phyloP scores from a whole-genome alignment of 2,113 vertebrate genomes.

The Ptychochromis oligacanthus region DNA sequence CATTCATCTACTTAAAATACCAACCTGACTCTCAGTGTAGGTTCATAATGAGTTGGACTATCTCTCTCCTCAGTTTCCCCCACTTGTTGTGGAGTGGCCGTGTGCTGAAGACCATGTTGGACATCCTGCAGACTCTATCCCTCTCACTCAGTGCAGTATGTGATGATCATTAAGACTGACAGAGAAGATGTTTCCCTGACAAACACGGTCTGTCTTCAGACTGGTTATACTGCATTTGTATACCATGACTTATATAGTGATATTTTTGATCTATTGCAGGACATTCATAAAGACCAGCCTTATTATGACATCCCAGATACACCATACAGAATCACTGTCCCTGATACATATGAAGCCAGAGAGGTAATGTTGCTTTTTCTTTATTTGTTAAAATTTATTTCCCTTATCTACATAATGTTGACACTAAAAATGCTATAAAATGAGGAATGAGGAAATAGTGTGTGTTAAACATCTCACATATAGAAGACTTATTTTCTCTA shows the following conservation, averaged over 20 bases:
- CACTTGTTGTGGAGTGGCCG: constrained; percentile 97
- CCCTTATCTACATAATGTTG: background rate
- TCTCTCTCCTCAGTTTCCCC: constrained; percentile 84
- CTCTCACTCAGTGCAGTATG: constrained; percentile 95
- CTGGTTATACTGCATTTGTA: background rate
- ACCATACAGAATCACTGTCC: constrained; percentile 94
- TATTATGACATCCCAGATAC: constrained; percentile 98
- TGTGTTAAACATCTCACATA: background rate
- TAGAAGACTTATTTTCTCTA: background rate
- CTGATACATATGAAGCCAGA: constrained; percentile 94
- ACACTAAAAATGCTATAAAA: no score
- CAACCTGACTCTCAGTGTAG: background rate
- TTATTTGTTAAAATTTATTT: background rate
- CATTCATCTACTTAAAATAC: background rate
- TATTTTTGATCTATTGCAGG: constrained; percentile 76
- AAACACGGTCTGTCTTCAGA: background rate
- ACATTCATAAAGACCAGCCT: constrained; percentile 98
- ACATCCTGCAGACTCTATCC: constrained; percentile 97
- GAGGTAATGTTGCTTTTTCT: constrained; percentile 81
- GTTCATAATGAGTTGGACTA: background rate
- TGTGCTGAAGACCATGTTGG: constrained; percentile 96
- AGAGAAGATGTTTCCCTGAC: background rate
- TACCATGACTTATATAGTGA: background rate
- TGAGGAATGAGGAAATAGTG: background rate
- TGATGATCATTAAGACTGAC: background rate